Conservation (phyloP, 2,113 vertebrate species). For the Oncorhynchus masou region DNA sequence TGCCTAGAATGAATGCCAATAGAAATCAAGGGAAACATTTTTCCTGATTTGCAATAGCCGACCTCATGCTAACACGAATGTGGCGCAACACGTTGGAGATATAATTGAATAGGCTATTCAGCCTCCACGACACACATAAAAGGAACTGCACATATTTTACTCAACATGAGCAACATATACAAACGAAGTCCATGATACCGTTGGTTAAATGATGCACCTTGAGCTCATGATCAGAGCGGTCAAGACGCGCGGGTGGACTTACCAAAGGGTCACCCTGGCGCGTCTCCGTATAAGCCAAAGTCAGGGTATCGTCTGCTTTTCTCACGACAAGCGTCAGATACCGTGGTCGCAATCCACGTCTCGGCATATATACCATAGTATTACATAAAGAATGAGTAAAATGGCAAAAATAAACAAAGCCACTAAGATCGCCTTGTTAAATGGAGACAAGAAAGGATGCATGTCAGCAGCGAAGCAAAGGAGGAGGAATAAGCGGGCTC, state of each 20-base stretch:
- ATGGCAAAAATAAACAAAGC: constrained; percentile 88
- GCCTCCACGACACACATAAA: background rate
- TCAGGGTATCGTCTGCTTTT: constrained; percentile 20
- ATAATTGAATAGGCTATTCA: background rate
- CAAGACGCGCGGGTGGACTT: constrained; percentile 32
- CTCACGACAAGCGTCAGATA: constrained; percentile 68
- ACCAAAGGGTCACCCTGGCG: constrained; percentile 47
- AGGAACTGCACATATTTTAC: background rate
- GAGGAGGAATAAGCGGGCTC: constrained; percentile 33
- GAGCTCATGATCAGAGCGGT: background rate
- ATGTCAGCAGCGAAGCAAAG: constrained; percentile 71
- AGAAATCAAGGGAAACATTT: no score
- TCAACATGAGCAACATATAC: background rate
- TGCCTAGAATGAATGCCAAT: no score
- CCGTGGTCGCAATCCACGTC: constrained; percentile 88
- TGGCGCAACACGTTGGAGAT: constrained; percentile 26
- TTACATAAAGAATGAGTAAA: constrained; percentile 87
- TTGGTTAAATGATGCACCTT: background rate
- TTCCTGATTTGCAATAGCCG: no score
- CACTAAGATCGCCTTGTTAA: constrained; percentile 86
- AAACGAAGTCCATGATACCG: background rate
- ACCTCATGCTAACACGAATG: background rate
- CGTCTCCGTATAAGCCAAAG: constrained; percentile 12
- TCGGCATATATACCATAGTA: constrained; percentile 89
- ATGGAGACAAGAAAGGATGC: constrained; percentile 85